Conservation (phyloP, 2,797 vertebrate genomes). For the Eremophila alpestris region DNA sequence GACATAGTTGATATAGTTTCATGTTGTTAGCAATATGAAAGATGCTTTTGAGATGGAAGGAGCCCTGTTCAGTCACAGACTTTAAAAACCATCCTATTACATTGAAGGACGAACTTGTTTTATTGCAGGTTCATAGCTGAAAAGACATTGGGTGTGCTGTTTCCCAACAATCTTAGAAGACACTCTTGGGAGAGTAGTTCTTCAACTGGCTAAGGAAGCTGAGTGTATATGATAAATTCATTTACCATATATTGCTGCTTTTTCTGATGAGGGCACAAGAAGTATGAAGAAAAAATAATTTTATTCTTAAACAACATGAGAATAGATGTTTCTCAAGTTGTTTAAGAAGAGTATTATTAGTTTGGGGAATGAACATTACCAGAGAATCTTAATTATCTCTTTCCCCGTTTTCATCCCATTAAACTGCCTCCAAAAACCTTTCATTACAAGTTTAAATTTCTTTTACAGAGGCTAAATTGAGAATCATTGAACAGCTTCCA, state of each 20-base stretch:
- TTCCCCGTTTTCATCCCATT: not conserved
- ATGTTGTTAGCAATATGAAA: not conserved
- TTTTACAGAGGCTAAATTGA: not conserved
- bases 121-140: not conserved
- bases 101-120: not conserved
- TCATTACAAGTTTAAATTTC: not conserved
- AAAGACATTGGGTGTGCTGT: not conserved
- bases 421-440: not conserved
- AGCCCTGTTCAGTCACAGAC: not conserved
- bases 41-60: not conserved
- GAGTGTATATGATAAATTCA: not conserved
- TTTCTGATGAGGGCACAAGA: not conserved
- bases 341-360: not conserved
- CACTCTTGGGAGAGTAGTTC: accelerated
- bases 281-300: not conserved
- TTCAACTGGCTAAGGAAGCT: not conserved
- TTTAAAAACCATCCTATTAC: not conserved
- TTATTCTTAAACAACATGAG: not conserved
- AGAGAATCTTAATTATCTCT: not conserved
- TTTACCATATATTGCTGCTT: not conserved
- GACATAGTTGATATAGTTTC: not conserved
- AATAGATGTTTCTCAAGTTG: not conserved
- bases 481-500: not conserved
- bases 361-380: not conserved
- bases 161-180: not conserved